Evolutionary conservation across 2,113 vertebrate species (phyloP), one percentile per base, ranked within the genome.

Genomic region (Hippocampus abdominalis): DNA sequence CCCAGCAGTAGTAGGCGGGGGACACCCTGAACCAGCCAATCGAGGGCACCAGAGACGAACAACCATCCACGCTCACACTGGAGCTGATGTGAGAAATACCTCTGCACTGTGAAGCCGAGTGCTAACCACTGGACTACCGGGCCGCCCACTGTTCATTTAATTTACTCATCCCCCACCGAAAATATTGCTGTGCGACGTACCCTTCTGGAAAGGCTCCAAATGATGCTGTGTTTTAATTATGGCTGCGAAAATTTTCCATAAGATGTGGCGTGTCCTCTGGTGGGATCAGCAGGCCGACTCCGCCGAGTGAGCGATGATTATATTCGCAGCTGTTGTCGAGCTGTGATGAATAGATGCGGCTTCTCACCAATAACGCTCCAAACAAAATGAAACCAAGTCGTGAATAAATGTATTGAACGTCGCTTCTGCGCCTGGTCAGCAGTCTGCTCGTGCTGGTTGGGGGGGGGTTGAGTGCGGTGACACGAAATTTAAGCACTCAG

Each of bases 391-490:
- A 84, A 80, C 77, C 71, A 46, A 68, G 75, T 83, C 39, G 70
- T 84, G 89, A 90, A 88, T 90, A 89, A 86, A 89, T 81, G 89
- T 86, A 86, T 91, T 85, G 83, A 89, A 87, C 82, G 83, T 86
- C 80, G 79, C 76, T 81, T 74, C 84, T 83, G 79, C 86, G 87
- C 84, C 72, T 69, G 82, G 84, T 91, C 91, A 92, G 90, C 88
- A 85, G 66, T 73, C 77, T 78, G 71, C 77, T 90, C 88, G 72
- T 68, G 73, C 71, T 82, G 61, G 61, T 72, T 61, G 64, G 71
- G 15, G 48, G 40, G 20, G 36, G 36, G 48, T 39, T 7, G 79
- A 6, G 72, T 59, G 64, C 76, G 36, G 81, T 83, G 80, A 80
- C 76, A 75, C 79, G 79, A 89, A 91, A 86, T 32, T 82, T 85